Conservation (phyloP, 2,113 vertebrate genomes). For the Oryzias melastigma region DNA sequence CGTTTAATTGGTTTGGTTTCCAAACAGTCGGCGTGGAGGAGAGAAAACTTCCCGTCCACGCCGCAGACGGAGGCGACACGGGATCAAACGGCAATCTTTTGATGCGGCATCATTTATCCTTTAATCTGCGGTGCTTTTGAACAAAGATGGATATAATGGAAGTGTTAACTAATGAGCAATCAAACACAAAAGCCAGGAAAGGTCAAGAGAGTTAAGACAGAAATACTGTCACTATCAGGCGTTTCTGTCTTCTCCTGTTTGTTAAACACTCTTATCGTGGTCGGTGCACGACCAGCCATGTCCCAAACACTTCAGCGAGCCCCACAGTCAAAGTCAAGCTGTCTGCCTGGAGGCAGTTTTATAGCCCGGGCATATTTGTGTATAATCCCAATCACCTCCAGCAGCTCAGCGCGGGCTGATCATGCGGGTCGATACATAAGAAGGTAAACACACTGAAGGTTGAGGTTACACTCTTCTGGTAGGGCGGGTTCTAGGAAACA, state of each 20-base stretch:
- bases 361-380: constrained; percentile 21
- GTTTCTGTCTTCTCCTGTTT: constrained; percentile 60
- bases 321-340: constrained; percentile 41
- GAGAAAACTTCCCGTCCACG: constrained; percentile 10
- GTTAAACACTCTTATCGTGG: constrained; percentile 51
- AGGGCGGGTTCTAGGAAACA: neutral
- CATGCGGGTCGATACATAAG: constrained; percentile 7
- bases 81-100: constrained; percentile 12
- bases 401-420: constrained; percentile 18
- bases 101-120: neutral
- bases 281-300: constrained; percentile 41
- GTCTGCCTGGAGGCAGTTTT: neutral
- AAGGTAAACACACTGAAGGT: constrained; percentile 39
- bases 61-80: neutral
- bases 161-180: constrained; percentile 10
- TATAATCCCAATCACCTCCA: constrained; percentile 52
- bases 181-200: constrained; percentile 42
- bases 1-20: constrained; percentile 65
- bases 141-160: neutral
- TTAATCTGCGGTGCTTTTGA: neutral
- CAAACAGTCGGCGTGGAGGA: constrained; percentile 17
- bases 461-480: constrained; percentile 6
- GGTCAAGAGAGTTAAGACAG: constrained; percentile 66
- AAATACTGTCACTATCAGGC: constrained; percentile 71
- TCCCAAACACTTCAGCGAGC: constrained; percentile 40